Conservation (phyloP, 1,140 invertebrate genomes). For the Teleopsis dalmanni region DNA sequence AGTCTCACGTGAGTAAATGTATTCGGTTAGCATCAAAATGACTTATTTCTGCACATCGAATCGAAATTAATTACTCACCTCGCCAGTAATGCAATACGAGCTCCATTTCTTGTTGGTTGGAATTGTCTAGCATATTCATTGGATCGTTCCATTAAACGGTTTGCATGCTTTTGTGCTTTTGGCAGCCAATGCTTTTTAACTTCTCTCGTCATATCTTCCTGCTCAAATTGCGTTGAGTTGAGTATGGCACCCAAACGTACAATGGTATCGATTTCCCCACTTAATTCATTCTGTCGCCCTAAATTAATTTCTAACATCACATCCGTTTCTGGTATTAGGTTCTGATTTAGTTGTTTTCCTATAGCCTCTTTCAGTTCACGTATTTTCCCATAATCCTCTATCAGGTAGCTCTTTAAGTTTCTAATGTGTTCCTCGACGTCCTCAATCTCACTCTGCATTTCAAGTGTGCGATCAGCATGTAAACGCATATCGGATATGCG, state of each 20-base stretch:
- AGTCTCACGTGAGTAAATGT: too few relatives aligned
- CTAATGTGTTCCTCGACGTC: constrained; percentile 44
- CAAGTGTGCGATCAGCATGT: constrained; percentile 40
- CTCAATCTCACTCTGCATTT: constrained; percentile 43
- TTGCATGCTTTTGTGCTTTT: constrained; percentile 59
- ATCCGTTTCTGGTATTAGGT: constrained; percentile 21
- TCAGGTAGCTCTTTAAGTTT: constrained; percentile 29
- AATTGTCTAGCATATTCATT: constrained; percentile 51
- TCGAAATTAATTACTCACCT: constrained; percentile 47
- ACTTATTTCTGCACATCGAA: too few relatives aligned
- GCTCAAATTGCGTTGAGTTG: constrained; percentile 20
- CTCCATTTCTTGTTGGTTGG: constrained; percentile 37
- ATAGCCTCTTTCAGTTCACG: constrained; percentile 17
- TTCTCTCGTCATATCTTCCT: constrained; percentile 27
- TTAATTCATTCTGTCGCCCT: constrained; percentile 15
- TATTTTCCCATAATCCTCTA: constrained; percentile 25
- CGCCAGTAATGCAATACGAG: constrained; percentile 38
- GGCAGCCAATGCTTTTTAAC: constrained; percentile 37
- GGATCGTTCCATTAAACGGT: constrained; percentile 54
- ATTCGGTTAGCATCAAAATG: too few relatives aligned
- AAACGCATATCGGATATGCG: constrained; percentile 35
- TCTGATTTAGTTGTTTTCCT: constrained; percentile 21
- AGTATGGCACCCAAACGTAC: constrained; percentile 14
- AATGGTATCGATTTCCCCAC: constrained; percentile 10
- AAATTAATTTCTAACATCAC: constrained; percentile 13